These are phyloP conservation scores for Sciaenops ocellatus DNA, from an alignment of 2,797 vertebrate species.

Conservation along the genomic window DNA sequence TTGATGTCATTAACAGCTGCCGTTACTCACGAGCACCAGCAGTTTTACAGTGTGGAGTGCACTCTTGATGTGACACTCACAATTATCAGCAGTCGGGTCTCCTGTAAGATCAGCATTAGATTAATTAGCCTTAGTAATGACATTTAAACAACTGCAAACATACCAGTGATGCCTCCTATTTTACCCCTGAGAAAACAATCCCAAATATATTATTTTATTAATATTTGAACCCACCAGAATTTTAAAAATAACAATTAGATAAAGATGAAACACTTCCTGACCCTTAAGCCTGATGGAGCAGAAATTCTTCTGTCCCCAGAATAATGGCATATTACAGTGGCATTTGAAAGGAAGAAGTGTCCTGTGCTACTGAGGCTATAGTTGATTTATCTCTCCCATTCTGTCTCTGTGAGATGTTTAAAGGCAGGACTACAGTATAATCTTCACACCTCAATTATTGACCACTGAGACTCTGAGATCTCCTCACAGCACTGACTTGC, in stretches of 20 bases:
- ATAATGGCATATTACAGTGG: neutral
- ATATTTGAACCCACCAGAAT: neutral
- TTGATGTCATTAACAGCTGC: neutral
- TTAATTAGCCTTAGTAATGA: neutral
- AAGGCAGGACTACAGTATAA: constrained; percentile 17
- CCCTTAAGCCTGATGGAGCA: neutral
- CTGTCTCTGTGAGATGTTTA: constrained; percentile 9
- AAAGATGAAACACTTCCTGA: neutral
- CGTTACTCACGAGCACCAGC: neutral
- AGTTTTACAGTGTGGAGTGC: neutral
- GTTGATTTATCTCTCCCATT: constrained; percentile 19
- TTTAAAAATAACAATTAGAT: neutral
- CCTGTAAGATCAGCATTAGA: neutral
- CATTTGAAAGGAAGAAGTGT: constrained; percentile 5
- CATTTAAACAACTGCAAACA: neutral
- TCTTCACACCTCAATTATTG: neutral
- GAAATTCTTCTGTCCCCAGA: neutral
- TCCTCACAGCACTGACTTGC: no score
- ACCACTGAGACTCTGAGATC: neutral
- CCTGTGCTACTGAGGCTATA: constrained; percentile 1
- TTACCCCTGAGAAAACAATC: neutral
- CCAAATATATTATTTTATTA: neutral
- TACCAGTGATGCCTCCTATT: neutral
- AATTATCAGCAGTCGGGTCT: neutral
- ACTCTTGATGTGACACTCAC: neutral